Base-by-base conservation (phyloP, 2,113 vertebrate genomes). In the Hippocampus comes region DNA sequence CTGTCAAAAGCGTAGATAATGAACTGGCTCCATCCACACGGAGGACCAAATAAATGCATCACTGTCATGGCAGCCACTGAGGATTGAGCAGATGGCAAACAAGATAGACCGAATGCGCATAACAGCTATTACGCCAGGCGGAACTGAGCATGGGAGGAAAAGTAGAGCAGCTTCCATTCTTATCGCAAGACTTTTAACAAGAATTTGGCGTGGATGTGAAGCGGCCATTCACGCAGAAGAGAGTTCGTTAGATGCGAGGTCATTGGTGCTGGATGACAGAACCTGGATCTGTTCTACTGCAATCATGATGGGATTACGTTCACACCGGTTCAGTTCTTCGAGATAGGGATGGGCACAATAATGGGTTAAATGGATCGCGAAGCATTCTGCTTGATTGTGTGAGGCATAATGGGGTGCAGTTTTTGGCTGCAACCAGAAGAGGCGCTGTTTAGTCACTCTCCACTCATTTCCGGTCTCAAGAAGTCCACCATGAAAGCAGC, bases 1-100 rank as follows among this genome's bases (percentile, higher is more conserved):
- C 57, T 65, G 72, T 77, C 70, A 85, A 76, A 61, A 59, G 77
- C 65, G 2, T 14, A 55, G 66, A 74, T 75, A 75, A 84, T 75
- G 41, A 81, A 70, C 64, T 63, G 42, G 42, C 42, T 66, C 42
- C 41, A n/a, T 61, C 69, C 51, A 3, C n/a, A 34, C 68, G 9
- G 41, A 75, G 74, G 63, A 82, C 42, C 70, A 70, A 82, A 72
- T 49, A 34, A 21, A 71, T 78, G 68, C 43, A 72, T 75, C 80
- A 73, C 6, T 65, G 41, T 20, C 9, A n/a, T 1, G 56, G 49
- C 70, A 51, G 71, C 72, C 67, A 27, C 27, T 53, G 74, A 55
- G 61, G 63, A 78, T 38, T 9, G 72, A 63, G 60, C 20, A 61
- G 72, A 83, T 55, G 14, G 73, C 56, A 84, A 83, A 85, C 75